A percentile compares a stretch with the other conserved stretches of the same genome.
These are phyloP conservation scores for Drosophila subsilvestris DNA, from an alignment of 2,888 invertebrate genomes.

Conservation along the genomic window DNA sequence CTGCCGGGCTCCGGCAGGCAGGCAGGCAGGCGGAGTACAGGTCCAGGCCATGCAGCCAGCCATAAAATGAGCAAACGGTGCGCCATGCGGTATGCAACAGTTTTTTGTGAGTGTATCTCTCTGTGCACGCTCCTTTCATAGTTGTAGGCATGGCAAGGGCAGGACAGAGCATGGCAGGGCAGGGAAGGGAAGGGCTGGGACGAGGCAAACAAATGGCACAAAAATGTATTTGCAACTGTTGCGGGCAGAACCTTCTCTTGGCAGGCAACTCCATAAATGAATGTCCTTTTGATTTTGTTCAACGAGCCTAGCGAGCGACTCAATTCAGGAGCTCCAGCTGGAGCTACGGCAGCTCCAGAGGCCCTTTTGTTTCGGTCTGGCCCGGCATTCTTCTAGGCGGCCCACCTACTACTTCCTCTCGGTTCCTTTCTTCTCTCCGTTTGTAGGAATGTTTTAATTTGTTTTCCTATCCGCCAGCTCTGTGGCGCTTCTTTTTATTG, in stretches of 20 bases:
- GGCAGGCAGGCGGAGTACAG: slow-evolving; percentile 60
- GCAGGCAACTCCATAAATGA: slow-evolving; percentile 76
- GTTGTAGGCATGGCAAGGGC: slow-evolving; percentile 45
- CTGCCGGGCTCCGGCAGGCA: slow-evolving; percentile 41
- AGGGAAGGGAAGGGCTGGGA: slow-evolving; percentile 12
- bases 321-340: slow-evolving; percentile 64
- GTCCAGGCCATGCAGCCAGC: slow-evolving; percentile 52
- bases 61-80: slow-evolving; percentile 76
- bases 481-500: slow-evolving; percentile 75
- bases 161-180: not conserved
- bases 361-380: slow-evolving; percentile 59
- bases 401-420: slow-evolving; percentile 46
- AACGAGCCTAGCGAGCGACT: slow-evolving; percentile 81
- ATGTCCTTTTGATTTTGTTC: slow-evolving; percentile 82
- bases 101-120: slow-evolving; percentile 46
- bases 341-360: slow-evolving; percentile 52
- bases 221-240: slow-evolving; percentile 78
- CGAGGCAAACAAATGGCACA: slow-evolving; percentile 75
- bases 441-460: slow-evolving; percentile 81
- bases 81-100: slow-evolving; percentile 76
- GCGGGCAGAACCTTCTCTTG: slow-evolving; percentile 37
- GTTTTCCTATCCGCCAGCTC: slow-evolving; percentile 73
- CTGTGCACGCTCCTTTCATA: slow-evolving; percentile 65
- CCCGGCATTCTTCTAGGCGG: slow-evolving; percentile 41
- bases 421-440: slow-evolving; percentile 28